Base-by-base conservation (phyloP, 2,888 invertebrate genomes). In the Herminia tarsipennalis region DNA sequence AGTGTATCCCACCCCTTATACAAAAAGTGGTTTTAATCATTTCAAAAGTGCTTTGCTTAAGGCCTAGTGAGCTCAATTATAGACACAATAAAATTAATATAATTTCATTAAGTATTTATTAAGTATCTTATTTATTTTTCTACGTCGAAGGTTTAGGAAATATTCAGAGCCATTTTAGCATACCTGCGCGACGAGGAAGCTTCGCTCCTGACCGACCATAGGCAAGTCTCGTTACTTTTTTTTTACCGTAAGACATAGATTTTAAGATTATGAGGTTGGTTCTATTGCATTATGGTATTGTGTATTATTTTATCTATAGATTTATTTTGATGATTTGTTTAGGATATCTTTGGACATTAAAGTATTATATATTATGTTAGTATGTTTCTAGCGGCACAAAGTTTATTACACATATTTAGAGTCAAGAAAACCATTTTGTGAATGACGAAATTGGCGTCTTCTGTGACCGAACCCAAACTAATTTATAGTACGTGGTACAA, bases 211-310 rank as follows among this genome's bases (percentile, higher is more conserved):
- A 64, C 56, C 51, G 71, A 76, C 86, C 88, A 86, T 89, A 88
- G 89, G 78, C 90, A 88, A 83, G 75, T 81, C 88, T 86, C 85
- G 80, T 79, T 78, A 74, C 72, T 82, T 78, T 76, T 77, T 74
- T 83, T 76, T 76, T 86, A 87, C 81, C 79, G 76, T 89, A 88
- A 88, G 88, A 86, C 82, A 82, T 90, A 90, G 88, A 84, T 86
- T 75, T 73, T 87, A 87, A 88, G 82, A 74, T 73, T 75, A 35
- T 40, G 37, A 55, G 57, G 62, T 30, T 51, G 52, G 55, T 44
- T 28, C 47, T 29, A 45, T 24, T 55, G 20, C 9, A 16, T 9
- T 46, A 9, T 30, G 30, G 28, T 14, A n/a, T 29, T 55, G 17
- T 20, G 9, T 42, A 37, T 36, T 51, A 30, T 44, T 34, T 16